Evolutionary conservation across 2,113 vertebrate species (phyloP).

Genomic region (Geococcyx californianus): DNA sequence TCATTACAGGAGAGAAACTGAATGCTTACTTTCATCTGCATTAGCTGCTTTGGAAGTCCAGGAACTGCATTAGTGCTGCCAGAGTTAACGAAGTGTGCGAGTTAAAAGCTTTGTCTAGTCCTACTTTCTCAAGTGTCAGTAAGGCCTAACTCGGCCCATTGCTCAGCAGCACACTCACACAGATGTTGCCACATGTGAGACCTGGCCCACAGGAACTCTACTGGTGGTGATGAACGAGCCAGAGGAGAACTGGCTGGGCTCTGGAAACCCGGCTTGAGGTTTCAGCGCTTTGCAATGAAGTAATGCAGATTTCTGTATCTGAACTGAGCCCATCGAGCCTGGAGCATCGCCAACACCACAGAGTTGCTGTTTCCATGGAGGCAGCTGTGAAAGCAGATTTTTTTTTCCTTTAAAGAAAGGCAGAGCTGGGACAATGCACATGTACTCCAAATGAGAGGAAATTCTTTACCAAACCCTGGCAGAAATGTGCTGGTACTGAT

Average conservation of each 20-base stretch:
- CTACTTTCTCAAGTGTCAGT: neutral
- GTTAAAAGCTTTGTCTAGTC: neutral
- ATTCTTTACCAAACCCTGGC: neutral
- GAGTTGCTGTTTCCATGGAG: constrained; percentile 52
- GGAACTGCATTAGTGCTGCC: neutral
- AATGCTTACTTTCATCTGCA: neutral
- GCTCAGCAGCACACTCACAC: neutral
- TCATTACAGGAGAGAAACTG: neutral
- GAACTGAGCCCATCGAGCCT: neutral
- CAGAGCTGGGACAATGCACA: constrained; percentile 6
- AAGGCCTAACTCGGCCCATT: neutral
- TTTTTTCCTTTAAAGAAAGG: neutral
- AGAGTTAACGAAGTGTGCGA: neutral
- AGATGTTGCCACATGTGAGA: neutral
- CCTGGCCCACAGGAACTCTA: neutral
- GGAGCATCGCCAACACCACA: neutral
- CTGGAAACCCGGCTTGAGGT: neutral
- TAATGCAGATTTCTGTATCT: neutral
- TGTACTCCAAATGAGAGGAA: neutral
- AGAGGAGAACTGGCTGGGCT: neutral
- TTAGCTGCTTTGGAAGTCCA: neutral
- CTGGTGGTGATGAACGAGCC: neutral
- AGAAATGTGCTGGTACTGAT: neutral
- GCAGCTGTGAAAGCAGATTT: constrained; percentile 22
- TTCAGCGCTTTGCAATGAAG: neutral